A percentile compares a stretch with the other conserved stretches of the same genome.
These are phyloP conservation scores for Ptychodera flava DNA, from an alignment of 35 echinoderm and acorn worm species.

Conservation along the genomic window DNA sequence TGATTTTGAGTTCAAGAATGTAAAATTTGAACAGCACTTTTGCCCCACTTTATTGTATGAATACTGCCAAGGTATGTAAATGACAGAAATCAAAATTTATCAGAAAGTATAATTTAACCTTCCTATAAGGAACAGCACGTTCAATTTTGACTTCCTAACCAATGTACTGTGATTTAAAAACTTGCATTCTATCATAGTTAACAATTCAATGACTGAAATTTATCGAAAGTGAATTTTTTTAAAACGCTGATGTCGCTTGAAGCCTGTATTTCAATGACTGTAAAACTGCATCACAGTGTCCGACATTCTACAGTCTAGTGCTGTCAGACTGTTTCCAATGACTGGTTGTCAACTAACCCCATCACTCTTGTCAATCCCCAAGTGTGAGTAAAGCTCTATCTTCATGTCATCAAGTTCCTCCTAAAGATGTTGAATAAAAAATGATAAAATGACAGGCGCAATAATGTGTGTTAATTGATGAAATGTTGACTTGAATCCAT, in stretches of 20 bases:
- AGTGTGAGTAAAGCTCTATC: not conserved
- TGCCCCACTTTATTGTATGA: no score
- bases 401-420: not conserved
- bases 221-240: not conserved
- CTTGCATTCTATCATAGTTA: not conserved
- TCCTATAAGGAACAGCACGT: no score
- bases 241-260: no score
- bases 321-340: not conserved
- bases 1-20: no score
- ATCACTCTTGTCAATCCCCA: not conserved
- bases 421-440: not conserved
- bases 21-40: no score
- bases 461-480: not conserved
- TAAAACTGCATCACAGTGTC: not conserved
- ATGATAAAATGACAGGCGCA: not conserved
- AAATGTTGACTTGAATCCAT: no score
- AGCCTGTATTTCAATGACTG: no score
- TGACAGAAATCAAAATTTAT: no score
- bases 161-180: no score
- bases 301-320: not conserved
- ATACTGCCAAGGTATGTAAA: no score
- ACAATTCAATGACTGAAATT: not conserved
- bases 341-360: not conserved
- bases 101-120: no score
- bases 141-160: no score